Base-by-base conservation (phyloP, 2,797 vertebrate genomes). In the Enteromius fasciolatus region DNA sequence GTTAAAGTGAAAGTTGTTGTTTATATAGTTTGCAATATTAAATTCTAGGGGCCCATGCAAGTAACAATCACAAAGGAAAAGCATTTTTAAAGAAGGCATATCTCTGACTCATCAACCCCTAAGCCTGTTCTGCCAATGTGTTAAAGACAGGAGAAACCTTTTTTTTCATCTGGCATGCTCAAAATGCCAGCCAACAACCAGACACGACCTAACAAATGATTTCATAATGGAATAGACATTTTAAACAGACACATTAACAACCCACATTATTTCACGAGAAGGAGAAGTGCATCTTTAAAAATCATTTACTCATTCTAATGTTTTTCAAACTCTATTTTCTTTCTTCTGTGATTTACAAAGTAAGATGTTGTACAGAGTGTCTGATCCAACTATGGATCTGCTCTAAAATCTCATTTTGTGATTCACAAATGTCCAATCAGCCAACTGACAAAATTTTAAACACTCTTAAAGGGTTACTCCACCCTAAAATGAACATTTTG, bases 151-250 rank as follows among this genome's bases (percentile, higher is more conserved):
- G 46, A n/a, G 33, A 79, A 52, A 44, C 8, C 11, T 64, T 48
- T 31, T 64, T 59, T 44, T 50, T 17, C n/a, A 8, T 64, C 20
- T 44, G 61, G 46, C 18, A 52, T n/a, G 31, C 52, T 64, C 33
- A 70, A 64, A 85, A 84, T 50, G 64, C 44, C 73, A 63, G 50
- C 64, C 67, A 76, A 76, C 64, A 74, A 48, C 31, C 57, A 33
- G 36, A 15, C 10, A 77, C 33, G 48, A 72, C 59, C 25, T 12
- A 18, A 73, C 68, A 66, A 59, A 64, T 54, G 10, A 68, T 31
- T 57, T 80, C n/a, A 80, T 52, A 70, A 59, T 31, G 25, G n/a
- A 11, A 70, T 1, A 46, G 3, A 33, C n/a, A 23, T 69, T 68
- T 59, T 25, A 59, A 44, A 31, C 36, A 48, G 10, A 44, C 2